phyloP scores from a whole-genome alignment of 2,888 invertebrate species.

The Drosophila anomelani region DNA sequence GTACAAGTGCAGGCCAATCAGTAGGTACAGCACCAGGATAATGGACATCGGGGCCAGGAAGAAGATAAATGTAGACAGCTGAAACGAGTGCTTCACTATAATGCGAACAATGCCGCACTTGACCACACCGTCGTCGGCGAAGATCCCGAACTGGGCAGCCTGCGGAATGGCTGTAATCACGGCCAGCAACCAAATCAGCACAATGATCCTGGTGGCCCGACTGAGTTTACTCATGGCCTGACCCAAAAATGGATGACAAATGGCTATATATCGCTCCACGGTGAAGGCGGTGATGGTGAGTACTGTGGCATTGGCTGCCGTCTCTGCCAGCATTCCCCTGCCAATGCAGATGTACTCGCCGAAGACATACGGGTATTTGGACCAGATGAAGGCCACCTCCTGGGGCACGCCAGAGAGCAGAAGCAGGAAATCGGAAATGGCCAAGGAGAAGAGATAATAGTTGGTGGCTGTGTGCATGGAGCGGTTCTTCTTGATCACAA shows the following conservation, averaged over 20 bases:
- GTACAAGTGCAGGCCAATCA: constrained; percentile 90
- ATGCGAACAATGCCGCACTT: constrained; percentile 82
- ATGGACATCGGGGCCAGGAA: constrained; percentile 95
- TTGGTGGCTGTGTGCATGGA: constrained; percentile 93
- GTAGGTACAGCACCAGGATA: constrained; percentile 92
- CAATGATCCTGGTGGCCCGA: constrained; percentile 91
- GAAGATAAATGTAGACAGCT: constrained; percentile 89
- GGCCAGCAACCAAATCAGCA: constrained; percentile 92
- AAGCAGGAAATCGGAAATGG: constrained; percentile 92
- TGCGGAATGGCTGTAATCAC: constrained; percentile 91
- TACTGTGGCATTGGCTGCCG: constrained; percentile 91
- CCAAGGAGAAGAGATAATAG: constrained; percentile 93
- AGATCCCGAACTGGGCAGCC: constrained; percentile 91
- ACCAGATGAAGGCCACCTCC: constrained; percentile 92
- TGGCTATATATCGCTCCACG: constrained; percentile 89
- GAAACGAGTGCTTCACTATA: constrained; percentile 86
- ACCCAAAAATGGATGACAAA: constrained; percentile 88
- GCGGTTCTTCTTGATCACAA: constrained; percentile 92
- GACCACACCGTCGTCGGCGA: constrained; percentile 67
- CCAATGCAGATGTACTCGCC: constrained; percentile 92
- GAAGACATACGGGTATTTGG: constrained; percentile 91
- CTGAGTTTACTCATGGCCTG: constrained; percentile 93
- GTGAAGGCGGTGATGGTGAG: constrained; percentile 94
- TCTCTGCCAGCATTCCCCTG: constrained; percentile 92
- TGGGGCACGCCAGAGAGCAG: constrained; percentile 89